Conservation (phyloP, 2,797 vertebrate species). For the Etheostoma nigrum region DNA sequence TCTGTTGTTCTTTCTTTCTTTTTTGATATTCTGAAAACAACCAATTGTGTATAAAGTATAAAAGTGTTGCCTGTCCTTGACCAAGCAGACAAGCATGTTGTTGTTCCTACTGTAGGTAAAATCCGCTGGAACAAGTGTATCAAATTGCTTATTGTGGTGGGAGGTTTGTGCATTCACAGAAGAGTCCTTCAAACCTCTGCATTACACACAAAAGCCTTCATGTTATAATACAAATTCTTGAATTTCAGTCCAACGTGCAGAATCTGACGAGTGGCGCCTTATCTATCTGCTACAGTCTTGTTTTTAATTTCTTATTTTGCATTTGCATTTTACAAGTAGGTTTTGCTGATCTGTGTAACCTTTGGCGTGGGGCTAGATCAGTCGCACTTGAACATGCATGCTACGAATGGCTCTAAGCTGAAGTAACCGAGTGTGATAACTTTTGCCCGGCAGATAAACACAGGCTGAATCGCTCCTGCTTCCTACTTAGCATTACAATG, state of each 20-base stretch:
- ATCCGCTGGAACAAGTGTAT: constrained; percentile 40
- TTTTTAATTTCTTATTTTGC: constrained; percentile 54
- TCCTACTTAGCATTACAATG: constrained; percentile 74
- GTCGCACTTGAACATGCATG: constrained; percentile 57
- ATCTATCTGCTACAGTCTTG: constrained; percentile 50
- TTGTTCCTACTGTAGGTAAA: constrained; percentile 34
- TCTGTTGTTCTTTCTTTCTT: neutral
- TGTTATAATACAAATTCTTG: constrained; percentile 39
- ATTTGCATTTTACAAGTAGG: constrained; percentile 68
- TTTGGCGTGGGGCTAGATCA: constrained; percentile 60
- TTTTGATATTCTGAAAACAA: constrained; percentile 20
- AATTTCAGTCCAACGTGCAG: constrained; percentile 25
- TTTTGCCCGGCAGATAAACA: constrained; percentile 75
- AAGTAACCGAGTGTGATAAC: constrained; percentile 74
- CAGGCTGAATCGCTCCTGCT: constrained; percentile 60
- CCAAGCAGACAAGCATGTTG: constrained; percentile 21
- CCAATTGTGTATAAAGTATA: constrained; percentile 15
- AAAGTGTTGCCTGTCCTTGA: constrained; percentile 26
- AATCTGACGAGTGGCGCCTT: constrained; percentile 48
- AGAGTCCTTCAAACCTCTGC: constrained; percentile 43
- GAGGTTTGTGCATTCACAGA: constrained; percentile 42
- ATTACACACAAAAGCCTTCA: constrained; percentile 45
- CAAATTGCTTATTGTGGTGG: constrained; percentile 54
- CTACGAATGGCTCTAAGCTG: constrained; percentile 60
- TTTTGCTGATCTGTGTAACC: constrained; percentile 68